phyloP scores from a whole-genome alignment of 2,888 invertebrate species.

The Abscondita cerata region DNA sequence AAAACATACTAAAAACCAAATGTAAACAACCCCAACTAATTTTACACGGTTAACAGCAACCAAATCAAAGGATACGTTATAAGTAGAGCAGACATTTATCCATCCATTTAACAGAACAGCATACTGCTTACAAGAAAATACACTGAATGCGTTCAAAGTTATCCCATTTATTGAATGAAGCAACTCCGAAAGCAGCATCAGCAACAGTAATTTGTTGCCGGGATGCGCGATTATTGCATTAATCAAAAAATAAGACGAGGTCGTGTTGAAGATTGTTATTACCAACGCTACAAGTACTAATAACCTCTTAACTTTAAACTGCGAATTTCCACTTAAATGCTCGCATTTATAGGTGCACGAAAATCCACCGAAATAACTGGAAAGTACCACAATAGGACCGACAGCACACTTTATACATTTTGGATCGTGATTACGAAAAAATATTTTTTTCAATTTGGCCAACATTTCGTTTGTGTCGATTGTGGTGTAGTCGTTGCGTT shows the following conservation, averaged over 20 bases:
- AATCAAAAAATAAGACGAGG: background rate
- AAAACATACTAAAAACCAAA: too few species aligned
- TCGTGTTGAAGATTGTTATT: background rate
- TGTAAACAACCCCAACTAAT: too few species aligned
- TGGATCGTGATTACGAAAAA: too few species aligned
- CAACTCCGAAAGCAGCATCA: background rate
- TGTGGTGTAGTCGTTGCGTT: too few species aligned
- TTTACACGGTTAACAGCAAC: too few species aligned
- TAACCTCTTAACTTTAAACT: background rate
- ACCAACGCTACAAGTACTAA: background rate
- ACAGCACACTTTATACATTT: background rate
- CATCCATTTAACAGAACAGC: background rate
- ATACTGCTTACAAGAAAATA: background rate
- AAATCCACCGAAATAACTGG: constrained; percentile 2
- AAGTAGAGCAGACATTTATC: background rate
- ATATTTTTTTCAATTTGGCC: too few species aligned
- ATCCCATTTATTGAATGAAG: background rate
- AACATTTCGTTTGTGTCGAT: too few species aligned
- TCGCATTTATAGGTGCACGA: constrained; percentile 1
- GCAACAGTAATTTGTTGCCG: background rate
- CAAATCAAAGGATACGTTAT: background rate
- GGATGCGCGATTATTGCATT: background rate
- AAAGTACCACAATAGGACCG: background rate
- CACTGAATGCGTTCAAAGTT: background rate
- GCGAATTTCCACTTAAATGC: background rate